These are phyloP conservation scores for Oenanthe melanoleuca DNA, from an alignment of 2,113 vertebrate genomes.

Conservation along the genomic window DNA sequence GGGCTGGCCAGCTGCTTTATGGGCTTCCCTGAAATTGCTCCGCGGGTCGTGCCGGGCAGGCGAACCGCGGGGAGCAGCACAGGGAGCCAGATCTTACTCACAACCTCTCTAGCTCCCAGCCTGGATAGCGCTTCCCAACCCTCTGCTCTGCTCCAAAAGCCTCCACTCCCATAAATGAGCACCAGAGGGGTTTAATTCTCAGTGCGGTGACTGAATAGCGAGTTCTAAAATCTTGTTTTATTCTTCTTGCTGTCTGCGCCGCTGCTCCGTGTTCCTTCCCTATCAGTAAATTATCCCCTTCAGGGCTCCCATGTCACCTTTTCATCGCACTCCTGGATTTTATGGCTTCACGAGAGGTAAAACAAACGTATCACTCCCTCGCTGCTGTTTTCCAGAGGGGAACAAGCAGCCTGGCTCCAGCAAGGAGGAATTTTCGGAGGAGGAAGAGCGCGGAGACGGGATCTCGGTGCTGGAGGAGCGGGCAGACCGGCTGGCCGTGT, in stretches of 20 bases:
- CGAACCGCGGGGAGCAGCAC: background rate
- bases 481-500: too few relatives aligned
- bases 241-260: background rate
- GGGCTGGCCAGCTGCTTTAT: background rate
- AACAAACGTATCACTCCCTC: background rate
- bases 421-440: background rate
- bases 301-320: background rate
- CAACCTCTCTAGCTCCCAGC: background rate
- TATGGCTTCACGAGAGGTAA: background rate
- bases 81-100: background rate
- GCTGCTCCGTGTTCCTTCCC: background rate
- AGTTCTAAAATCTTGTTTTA: background rate
- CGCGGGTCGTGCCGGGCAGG: rapidly evolving
- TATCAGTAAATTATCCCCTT: background rate
- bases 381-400: background rate
- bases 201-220: background rate
- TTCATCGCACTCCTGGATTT: background rate
- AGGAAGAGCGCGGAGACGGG: background rate
- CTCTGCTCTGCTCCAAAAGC: background rate
- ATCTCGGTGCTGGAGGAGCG: background rate
- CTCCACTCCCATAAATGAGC: background rate
- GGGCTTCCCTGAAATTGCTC: background rate
- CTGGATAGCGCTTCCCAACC: background rate
- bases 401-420: background rate
- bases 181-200: background rate